These are phyloP conservation scores for Chrysemys picta DNA, from an alignment of 2,113 vertebrate species.

Conservation along the genomic window DNA sequence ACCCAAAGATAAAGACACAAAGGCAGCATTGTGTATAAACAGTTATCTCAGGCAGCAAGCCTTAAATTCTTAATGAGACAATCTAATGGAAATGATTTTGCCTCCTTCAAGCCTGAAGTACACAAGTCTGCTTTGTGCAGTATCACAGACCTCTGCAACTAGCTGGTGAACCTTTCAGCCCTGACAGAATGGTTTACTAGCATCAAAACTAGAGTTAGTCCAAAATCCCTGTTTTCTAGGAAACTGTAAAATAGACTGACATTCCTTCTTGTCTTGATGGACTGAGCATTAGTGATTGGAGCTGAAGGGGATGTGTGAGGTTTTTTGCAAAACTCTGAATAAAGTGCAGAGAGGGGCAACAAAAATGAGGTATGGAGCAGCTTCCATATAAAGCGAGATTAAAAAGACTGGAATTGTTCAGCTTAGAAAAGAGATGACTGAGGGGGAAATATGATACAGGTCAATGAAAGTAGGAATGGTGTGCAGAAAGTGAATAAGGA, in stretches of 20 bases:
- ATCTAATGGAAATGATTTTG: background rate
- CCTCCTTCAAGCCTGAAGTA: background rate
- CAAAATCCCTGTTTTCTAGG: slow-evolving; percentile 14
- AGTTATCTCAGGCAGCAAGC: background rate
- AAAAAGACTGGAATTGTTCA: background rate
- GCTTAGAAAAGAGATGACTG: background rate
- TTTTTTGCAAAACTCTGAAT: background rate
- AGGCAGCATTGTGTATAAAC: background rate
- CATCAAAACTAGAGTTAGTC: slow-evolving; percentile 6
- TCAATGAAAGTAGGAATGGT: background rate
- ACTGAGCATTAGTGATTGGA: background rate
- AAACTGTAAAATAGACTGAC: background rate
- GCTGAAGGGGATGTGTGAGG: background rate
- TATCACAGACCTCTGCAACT: background rate
- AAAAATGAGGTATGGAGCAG: background rate
- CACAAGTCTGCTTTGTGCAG: slow-evolving; percentile 24
- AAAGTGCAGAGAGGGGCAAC: background rate
- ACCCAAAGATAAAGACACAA: background rate
- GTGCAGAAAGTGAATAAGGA: background rate
- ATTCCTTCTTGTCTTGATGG: background rate
- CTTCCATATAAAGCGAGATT: background rate
- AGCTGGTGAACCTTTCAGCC: slow-evolving; percentile 33
- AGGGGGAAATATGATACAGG: background rate
- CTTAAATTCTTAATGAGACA: background rate
- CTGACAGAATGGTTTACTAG: slow-evolving; percentile 35